Evolutionary conservation across 1,140 invertebrate genomes (phyloP), one percentile per base, ranked within the genome.

Genomic region (Pentalonia nigronervosa): DNA sequence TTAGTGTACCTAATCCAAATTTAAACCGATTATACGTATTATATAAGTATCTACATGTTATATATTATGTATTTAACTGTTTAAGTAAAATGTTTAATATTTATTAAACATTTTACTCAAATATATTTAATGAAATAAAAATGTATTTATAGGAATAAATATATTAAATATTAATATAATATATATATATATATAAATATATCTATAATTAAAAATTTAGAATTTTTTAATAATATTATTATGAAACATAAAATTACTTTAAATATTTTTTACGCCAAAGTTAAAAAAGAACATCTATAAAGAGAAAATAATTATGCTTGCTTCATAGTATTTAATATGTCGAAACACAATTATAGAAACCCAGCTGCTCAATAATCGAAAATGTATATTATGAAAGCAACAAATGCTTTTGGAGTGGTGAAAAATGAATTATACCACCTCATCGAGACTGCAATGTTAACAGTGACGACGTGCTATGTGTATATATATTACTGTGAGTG

Each of bases 401-500:
- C 36, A 45, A 67, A 67, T 90, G 36, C 53, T 67, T 67, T 25
- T 60, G 25, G 53, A 90, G 89, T 90, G 89, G 89, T 90, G 89
- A 67, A 90, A 87, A 90, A 90, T 90, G 89, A 90, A 90, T 90
- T 60, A 45, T 90, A 89, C 34, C 34, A 53, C 53, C 41, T 47
- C 53, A 20, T 90, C 56, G 53, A 90, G 89, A 90, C 89, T 89
- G 34, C 56, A 67, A 67, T 48, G 36, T 60, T 90, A 45, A 90
- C 36, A 67, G 17, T 45, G 89, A 67, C 41, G 89, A 90, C 56
- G 56, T n/a, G 53, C 56, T 50, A 25, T 45, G 4, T 90, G 23
- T 90, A 1, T 90, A 48, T 56, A 90, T 67, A 90, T 53, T 67
- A 45, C 25, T 60, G 56, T 14, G 53, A 60, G 56, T 91, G 90